A percentile compares a stretch with the other conserved stretches of the same genome.
Evolutionary conservation across 2,888 invertebrate species (phyloP).

Genomic region (Penaeus monodon): DNA sequence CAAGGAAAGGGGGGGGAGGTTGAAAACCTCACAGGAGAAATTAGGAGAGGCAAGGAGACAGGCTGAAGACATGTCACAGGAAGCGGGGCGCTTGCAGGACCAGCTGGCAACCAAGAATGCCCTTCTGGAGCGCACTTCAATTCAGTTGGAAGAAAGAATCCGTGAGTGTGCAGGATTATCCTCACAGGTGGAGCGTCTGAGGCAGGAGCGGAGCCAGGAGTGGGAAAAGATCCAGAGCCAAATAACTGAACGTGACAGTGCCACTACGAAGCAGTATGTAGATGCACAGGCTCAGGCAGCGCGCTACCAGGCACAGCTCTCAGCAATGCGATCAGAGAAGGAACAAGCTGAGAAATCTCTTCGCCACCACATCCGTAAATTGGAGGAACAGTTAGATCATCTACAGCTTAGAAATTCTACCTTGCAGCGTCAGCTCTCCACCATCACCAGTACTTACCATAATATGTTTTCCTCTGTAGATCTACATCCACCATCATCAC

Average conservation of each 20-base stretch:
- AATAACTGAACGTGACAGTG: slow-evolving; percentile 25
- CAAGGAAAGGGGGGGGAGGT: too few species aligned
- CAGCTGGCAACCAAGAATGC: slow-evolving; percentile 51
- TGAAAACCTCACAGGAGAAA: too few species aligned
- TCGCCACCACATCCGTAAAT: slow-evolving; percentile 27
- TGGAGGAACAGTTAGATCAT: slow-evolving; percentile 60
- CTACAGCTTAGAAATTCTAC: slow-evolving; percentile 56
- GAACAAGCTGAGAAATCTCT: slow-evolving; percentile 49
- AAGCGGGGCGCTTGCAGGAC: slow-evolving; percentile 26
- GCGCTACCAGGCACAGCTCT: slow-evolving; percentile 50
- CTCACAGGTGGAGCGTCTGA: slow-evolving; percentile 47
- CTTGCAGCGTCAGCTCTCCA: slow-evolving; percentile 50
- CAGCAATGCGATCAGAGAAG: slow-evolving; percentile 48
- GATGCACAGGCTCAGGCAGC: slow-evolving; percentile 46
- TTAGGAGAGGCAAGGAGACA: slow-evolving; percentile 24
- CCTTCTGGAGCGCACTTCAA: slow-evolving; percentile 53
- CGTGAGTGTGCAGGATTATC: slow-evolving; percentile 52
- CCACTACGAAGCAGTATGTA: slow-evolving; percentile 41
- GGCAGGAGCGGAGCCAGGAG: slow-evolving; percentile 41
- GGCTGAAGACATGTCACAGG: slow-evolving; percentile 28
- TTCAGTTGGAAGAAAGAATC: slow-evolving; percentile 60
- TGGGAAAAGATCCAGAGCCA: slow-evolving; percentile 31
- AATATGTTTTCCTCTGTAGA: slow-evolving; percentile 55
- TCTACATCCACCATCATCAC: slow-evolving; percentile 14
- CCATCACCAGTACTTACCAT: slow-evolving; percentile 57